Evolutionary conservation across 2,888 invertebrate species (phyloP).

Genomic region (Drosophila leonis): DNA sequence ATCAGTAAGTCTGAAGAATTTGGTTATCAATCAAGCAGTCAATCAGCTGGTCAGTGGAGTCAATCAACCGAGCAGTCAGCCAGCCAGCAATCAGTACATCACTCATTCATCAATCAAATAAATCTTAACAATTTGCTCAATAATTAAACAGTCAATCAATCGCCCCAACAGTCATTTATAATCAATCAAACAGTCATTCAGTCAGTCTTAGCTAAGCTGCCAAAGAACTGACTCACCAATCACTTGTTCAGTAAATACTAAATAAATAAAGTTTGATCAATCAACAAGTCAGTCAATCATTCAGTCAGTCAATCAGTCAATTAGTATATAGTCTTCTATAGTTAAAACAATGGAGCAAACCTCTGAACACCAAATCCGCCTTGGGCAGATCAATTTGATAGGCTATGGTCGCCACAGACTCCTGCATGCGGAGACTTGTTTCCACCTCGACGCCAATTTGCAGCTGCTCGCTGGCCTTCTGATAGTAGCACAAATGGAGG

Average conservation of each 20-base stretch:
- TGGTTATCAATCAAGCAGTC: no score
- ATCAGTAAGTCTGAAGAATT: no score
- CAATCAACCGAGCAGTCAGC: no score
- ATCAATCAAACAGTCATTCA: no score
- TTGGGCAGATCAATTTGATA: slow-evolving; percentile 98
- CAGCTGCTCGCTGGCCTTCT: slow-evolving; percentile 95
- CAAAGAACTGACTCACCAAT: neutral
- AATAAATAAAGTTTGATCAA: neutral
- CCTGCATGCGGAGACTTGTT: slow-evolving; percentile 95
- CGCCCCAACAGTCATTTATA: no score
- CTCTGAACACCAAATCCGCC: slow-evolving; percentile 97
- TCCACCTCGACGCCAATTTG: slow-evolving; percentile 97
- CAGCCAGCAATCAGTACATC: no score
- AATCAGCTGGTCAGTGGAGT: no score
- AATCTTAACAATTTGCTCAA: no score
- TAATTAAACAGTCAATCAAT: no score
- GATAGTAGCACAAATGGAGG: slow-evolving; percentile 96
- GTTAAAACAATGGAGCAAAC: slow-evolving; percentile 86
- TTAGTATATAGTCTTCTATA: neutral
- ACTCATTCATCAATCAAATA: no score
- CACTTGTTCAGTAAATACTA: neutral
- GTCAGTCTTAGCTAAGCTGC: neutral
- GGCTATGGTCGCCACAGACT: slow-evolving; percentile 95
- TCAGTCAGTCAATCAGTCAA: neutral
- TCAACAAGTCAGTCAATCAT: no score